Conservation (phyloP, 2,113 vertebrate species). For the Microcebus ravelobensis region DNA sequence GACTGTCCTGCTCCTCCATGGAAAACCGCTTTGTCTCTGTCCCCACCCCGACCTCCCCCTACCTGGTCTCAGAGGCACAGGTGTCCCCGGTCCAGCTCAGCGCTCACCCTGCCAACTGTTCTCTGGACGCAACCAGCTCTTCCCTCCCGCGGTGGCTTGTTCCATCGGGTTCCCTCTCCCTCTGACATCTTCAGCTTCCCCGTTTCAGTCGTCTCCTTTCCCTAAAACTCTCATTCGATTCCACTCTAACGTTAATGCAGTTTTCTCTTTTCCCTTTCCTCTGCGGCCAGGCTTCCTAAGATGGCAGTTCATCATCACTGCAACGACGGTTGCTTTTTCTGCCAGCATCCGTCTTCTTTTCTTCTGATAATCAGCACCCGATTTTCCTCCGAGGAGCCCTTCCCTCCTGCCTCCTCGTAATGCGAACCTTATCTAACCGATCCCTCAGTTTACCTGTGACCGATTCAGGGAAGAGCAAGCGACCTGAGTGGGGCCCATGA, state of each 20-base stretch:
- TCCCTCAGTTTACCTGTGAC: not conserved
- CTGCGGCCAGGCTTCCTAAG: not conserved
- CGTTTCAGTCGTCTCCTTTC: not conserved
- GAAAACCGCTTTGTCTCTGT: not conserved
- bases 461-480: not conserved
- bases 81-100: not conserved
- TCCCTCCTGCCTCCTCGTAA: too few species aligned
- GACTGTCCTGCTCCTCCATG: not conserved
- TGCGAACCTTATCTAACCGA: not conserved
- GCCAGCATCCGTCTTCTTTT: not conserved
- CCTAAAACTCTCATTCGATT: not conserved
- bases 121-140: not conserved
- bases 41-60: not conserved
- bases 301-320: accelerated
- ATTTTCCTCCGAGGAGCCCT: not conserved
- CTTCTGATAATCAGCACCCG: too few species aligned
- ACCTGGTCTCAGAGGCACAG: not conserved
- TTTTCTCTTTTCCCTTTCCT: not conserved
- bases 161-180: not conserved
- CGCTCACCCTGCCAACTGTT: not conserved
- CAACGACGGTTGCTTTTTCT: too few species aligned
- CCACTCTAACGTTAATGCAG: accelerated
- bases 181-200: not conserved
- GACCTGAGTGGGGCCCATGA: not conserved
- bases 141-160: not conserved